Evolutionary conservation across 2,797 vertebrate genomes (phyloP), one percentile per base, ranked within the genome.

Genomic region (Smutsia gigantea): DNA sequence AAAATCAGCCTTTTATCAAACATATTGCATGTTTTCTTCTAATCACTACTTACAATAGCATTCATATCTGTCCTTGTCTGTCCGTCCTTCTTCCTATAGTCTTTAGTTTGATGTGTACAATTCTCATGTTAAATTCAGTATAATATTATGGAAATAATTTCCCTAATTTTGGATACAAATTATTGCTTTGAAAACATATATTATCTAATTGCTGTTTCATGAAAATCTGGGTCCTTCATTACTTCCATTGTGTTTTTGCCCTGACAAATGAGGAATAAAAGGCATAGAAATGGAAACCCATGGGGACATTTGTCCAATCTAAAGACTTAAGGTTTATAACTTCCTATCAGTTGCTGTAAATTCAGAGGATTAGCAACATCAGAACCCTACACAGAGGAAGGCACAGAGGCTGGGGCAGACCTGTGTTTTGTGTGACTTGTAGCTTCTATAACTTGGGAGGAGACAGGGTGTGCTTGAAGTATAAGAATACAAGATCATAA

Each of bases 81-180:
- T n/a, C n/a, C n/a, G 11, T 71, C 5, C 61, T 53, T 37, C 29
- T 55, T 93, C 53, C 5, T 42, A 29, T 39, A n/a, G 59, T 57
- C 34, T 23, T 90, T 77, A 18, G 2, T 89, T 75, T 66, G 55
- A 49, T 82, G 29, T 85, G 61, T 34, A 19, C 21, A 57, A 63
- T 84, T 92, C 31, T 68, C 37, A 86, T n/a, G 25, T 68, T 96
- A 95, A 90, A 87, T 81, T 81, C 14, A 88, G 31, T 34, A 82
- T 72, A 90, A 84, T 19, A 63, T 42, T 57, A 74, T 71, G 49
- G 34, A 87, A 91, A 87, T 57, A 2, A 95, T 69, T 86, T 81
- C 34, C 39, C 23, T 82, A 79, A 82, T 69, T 97, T 87, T 79
- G 42, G 46, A n/a, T 71, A 51, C 17, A 95, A 88, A 51, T 90